Evolutionary conservation across 2,113 vertebrate genomes (phyloP).

Genomic region (Merops nubicus): DNA sequence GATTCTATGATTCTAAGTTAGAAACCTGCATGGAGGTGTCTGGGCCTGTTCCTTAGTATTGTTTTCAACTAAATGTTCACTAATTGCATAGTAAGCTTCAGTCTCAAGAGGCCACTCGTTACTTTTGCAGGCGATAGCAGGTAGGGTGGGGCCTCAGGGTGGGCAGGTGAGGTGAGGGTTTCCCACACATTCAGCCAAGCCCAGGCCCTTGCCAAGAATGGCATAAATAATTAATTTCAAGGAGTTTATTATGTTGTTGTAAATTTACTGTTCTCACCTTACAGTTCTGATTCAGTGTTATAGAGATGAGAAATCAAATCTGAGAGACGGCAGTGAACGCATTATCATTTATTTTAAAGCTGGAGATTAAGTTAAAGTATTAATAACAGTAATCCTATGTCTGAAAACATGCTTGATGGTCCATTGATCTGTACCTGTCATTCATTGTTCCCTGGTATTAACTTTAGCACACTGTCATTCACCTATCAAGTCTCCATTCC

Average conservation of each 20-base stretch:
- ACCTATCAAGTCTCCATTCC: not conserved
- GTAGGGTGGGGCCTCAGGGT: accelerated
- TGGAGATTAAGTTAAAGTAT: slow-evolving; percentile 51
- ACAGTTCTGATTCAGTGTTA: not conserved
- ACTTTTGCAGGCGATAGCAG: not conserved
- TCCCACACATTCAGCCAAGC: accelerated
- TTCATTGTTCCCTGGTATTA: not conserved
- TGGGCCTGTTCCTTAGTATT: not conserved
- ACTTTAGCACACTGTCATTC: slow-evolving; percentile 19
- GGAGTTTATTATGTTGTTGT: not conserved
- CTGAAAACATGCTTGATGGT: slow-evolving; percentile 30
- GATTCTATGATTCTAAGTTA: too few species aligned
- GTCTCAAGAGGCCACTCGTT: not conserved
- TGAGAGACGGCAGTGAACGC: not conserved
- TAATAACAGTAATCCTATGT: slow-evolving; percentile 45
- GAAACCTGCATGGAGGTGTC: not conserved
- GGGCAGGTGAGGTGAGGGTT: not conserved
- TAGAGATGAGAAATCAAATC: slow-evolving; percentile 19
- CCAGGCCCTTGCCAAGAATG: not conserved
- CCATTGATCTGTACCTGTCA: slow-evolving; percentile 56
- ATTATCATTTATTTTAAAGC: slow-evolving; percentile 40
- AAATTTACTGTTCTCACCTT: not conserved
- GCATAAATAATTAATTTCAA: not conserved
- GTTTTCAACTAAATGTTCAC: not conserved
- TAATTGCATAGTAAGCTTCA: not conserved